Evolutionary conservation across 1,140 invertebrate species (phyloP).

Genomic region (Orussus abietinus): DNA sequence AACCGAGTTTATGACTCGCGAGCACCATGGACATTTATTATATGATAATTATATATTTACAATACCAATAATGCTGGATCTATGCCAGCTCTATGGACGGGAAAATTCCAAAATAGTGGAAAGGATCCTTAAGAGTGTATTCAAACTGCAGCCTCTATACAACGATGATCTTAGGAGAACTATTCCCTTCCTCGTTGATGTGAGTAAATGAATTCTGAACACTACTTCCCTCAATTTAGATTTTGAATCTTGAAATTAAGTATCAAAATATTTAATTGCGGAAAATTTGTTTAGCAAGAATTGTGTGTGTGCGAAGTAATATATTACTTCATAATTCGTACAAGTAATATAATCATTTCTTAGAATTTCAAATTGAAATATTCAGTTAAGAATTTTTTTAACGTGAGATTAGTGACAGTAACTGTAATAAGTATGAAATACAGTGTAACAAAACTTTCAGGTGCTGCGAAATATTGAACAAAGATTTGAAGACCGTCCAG

Average conservation of each 20-base stretch:
- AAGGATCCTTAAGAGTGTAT: conserved; percentile 64
- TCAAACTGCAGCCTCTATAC: conserved; percentile 68
- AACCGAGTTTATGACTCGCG: conserved; percentile 61
- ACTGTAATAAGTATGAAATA: too few species aligned
- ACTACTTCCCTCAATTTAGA: conserved; percentile 4
- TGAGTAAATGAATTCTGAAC: conserved; percentile 19
- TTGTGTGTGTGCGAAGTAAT: not conserved
- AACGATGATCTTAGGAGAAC: conserved; percentile 61
- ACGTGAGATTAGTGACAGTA: too few species aligned
- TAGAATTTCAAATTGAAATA: conserved; percentile 10
- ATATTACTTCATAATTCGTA: too few species aligned
- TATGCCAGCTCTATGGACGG: conserved; percentile 70
- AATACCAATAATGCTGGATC: conserved; percentile 74
- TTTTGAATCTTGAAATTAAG: too few species aligned
- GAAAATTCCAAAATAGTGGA: conserved; percentile 61
- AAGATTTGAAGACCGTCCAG: conserved; percentile 26
- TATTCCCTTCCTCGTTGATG: conserved; percentile 53
- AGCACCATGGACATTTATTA: conserved; percentile 65
- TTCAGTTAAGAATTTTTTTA: conserved; percentile 6
- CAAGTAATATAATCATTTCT: too few species aligned
- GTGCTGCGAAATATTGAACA: conserved; percentile 34
- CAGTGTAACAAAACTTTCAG: conserved; percentile 20
- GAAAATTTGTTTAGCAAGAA: not conserved
- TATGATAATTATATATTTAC: conserved; percentile 81
- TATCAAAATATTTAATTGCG: not conserved